Percentiles rank a stretch among this genome's conserved stretches.
Conservation (phyloP, 2,113 vertebrate genomes). For the Cavia aperea region DNA sequence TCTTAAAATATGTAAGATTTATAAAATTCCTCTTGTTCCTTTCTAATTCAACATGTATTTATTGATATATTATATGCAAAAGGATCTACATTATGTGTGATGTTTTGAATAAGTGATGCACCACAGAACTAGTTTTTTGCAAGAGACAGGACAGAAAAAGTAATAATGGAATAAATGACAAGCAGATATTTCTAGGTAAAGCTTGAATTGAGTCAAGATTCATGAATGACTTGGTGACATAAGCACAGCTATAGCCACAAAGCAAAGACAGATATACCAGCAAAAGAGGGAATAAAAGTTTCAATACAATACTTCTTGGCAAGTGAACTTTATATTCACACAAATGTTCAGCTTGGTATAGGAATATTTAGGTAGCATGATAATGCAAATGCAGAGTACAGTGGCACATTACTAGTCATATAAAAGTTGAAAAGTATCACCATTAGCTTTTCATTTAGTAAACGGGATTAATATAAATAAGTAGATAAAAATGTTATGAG, state of each 20-base stretch:
- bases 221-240: neutral
- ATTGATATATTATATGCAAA: neutral
- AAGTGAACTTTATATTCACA: neutral
- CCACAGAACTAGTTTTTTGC: neutral
- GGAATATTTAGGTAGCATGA: neutral
- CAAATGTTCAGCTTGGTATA: neutral
- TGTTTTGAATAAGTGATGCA: neutral
- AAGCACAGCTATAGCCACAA: neutral
- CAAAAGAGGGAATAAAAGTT: neutral
- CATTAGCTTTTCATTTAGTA: neutral
- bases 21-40: neutral
- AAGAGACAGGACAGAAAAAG: neutral
- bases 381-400: neutral
- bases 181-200: neutral
- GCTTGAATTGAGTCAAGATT: neutral
- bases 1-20: conserved; percentile 25
- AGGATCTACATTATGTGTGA: neutral
- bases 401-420: neutral
- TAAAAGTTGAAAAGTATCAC: neutral
- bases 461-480: neutral
- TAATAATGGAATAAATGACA: neutral
- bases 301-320: neutral
- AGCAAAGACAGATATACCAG: neutral
- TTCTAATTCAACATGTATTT: neutral
- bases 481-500: neutral